Evolutionary conservation across 2,113 vertebrate genomes (phyloP).

Genomic region (Cololabis saira): DNA sequence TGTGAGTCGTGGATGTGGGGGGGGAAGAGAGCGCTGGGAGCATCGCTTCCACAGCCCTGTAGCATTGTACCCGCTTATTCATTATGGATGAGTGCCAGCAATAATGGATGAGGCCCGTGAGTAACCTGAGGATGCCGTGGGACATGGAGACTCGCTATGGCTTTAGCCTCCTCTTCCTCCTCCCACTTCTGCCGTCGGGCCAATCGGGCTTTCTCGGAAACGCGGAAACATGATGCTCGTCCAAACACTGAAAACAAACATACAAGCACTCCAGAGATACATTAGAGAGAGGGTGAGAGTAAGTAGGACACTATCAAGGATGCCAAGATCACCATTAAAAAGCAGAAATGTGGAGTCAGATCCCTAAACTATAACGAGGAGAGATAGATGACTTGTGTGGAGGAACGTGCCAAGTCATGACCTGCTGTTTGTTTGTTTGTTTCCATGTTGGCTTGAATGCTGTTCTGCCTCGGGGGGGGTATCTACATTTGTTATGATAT

Average conservation of each 20-base stretch:
- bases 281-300: neutral
- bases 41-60: slow-evolving; percentile 52
- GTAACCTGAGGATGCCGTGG: slow-evolving; percentile 81
- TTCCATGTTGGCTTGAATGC: no score
- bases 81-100: slow-evolving; percentile 78
- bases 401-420: no score
- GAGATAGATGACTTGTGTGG: no score
- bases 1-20: slow-evolving; percentile 34
- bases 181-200: slow-evolving; percentile 42
- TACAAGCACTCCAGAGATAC: slow-evolving; percentile 12
- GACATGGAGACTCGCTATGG: slow-evolving; percentile 72
- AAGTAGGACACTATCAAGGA: neutral
- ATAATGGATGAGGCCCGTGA: slow-evolving; percentile 83
- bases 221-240: slow-evolving; percentile 58
- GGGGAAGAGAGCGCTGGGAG: slow-evolving; percentile 49
- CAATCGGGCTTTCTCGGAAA: slow-evolving; percentile 53
- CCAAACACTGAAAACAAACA: slow-evolving; percentile 60
- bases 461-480: no score
- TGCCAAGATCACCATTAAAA: no score
- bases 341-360: no score
- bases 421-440: no score
- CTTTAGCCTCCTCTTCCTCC: slow-evolving; percentile 65
- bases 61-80: slow-evolving; percentile 79
- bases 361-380: no score
- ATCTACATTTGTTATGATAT: no score